Percentiles rank a stretch among this genome's conserved stretches.
Conservation (phyloP, 2,113 vertebrate species). For the Ia io region DNA sequence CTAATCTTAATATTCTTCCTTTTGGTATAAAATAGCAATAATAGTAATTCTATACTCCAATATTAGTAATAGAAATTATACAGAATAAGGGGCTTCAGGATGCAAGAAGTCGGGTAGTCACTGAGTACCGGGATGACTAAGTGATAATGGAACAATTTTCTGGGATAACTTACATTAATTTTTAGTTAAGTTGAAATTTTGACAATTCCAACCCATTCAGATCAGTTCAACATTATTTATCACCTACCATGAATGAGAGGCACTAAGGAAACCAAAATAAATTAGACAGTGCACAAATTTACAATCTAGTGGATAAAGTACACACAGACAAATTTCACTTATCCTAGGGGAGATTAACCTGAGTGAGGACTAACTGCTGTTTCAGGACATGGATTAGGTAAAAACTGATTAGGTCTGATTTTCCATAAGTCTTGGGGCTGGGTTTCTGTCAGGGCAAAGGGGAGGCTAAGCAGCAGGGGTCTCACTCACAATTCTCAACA, state of each 20-base stretch:
- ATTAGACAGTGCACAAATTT: neutral
- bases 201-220: neutral
- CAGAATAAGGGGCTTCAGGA: neutral
- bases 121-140: neutral
- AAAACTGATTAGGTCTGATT: neutral
- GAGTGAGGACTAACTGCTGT: neutral
- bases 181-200: neutral
- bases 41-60: neutral
- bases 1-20: slow-evolving; percentile 3
- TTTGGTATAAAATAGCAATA: neutral
- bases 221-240: neutral
- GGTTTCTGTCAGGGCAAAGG: neutral
- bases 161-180: neutral
- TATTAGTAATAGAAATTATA: neutral
- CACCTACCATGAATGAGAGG: neutral
- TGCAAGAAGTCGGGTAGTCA: neutral
- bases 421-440: neutral
- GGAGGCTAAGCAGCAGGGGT: neutral
- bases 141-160: neutral
- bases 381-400: neutral
- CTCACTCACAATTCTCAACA: neutral
- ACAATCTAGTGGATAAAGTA: neutral
- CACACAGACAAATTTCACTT: neutral
- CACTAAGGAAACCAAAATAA: neutral
- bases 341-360: neutral